phyloP scores from a whole-genome alignment of 2,888 invertebrate species.

The Tryphoninae sp. region DNA sequence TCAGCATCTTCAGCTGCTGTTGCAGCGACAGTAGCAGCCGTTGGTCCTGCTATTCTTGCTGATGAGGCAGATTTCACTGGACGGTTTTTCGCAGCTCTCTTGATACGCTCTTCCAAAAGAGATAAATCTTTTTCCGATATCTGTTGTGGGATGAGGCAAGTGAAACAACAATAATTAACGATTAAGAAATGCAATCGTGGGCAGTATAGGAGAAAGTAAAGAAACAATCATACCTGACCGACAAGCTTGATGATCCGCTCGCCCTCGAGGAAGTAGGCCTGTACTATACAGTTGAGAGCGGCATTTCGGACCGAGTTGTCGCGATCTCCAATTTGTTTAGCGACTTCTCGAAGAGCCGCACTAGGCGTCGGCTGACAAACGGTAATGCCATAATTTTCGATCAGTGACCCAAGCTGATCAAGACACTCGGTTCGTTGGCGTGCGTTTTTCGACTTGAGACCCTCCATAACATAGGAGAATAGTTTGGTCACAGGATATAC shows the following conservation, averaged over 20 bases:
- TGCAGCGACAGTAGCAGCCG: conserved; percentile 76
- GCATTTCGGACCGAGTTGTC: conserved; percentile 98
- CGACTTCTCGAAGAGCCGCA: conserved; percentile 93
- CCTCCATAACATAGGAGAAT: conserved; percentile 96
- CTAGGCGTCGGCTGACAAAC: conserved; percentile 92
- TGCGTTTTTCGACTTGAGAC: conserved; percentile 97
- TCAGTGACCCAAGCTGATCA: conserved; percentile 93
- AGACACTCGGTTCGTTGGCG: conserved; percentile 98
- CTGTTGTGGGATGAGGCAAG: conserved; percentile 79
- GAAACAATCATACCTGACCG: conserved; percentile 86
- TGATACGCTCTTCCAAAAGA: conserved; percentile 97
- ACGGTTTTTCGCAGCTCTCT: conserved; percentile 90
- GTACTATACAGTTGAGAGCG: conserved; percentile 95
- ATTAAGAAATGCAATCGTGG: no score
- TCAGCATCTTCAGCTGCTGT: conserved; percentile 66
- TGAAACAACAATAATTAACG: conserved; percentile 20
- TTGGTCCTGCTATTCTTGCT: conserved; percentile 79
- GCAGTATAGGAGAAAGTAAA: background rate
- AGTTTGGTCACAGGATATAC: conserved; percentile 95
- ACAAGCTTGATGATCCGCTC: conserved; percentile 95
- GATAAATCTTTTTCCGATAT: conserved; percentile 97
- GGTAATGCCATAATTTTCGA: conserved; percentile 92
- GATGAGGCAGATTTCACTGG: conserved; percentile 82
- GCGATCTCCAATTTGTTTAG: conserved; percentile 96
- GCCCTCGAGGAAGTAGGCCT: conserved; percentile 94